Conservation (phyloP, 2,797 vertebrate genomes). For the Etheostoma nigrum region DNA sequence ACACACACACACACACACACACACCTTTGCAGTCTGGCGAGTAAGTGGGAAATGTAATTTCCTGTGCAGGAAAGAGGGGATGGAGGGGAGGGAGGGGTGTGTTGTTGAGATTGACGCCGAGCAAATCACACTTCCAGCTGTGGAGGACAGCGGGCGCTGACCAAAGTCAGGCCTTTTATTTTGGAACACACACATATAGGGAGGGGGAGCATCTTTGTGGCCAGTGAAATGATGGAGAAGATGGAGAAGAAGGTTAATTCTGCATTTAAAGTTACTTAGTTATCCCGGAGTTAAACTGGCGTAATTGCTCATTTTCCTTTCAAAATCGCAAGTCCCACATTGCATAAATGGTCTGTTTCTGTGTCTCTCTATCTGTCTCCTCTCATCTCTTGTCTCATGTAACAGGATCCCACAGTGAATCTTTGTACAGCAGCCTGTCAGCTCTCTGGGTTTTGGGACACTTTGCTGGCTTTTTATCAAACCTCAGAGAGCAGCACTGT, state of each 20-base stretch:
- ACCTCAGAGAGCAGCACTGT: constrained; percentile 22
- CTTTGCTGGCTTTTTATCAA: constrained; percentile 52
- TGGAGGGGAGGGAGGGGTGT: constrained; percentile 27
- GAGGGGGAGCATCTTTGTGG: neutral
- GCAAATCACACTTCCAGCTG: constrained; percentile 81
- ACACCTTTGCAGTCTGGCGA: constrained; percentile 42
- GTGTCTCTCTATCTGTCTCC: constrained; percentile 11
- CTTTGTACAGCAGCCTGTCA: constrained; percentile 42
- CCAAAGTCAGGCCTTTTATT: constrained; percentile 59
- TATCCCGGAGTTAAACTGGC: neutral
- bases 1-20: constrained; percentile 35
- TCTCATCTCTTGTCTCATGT: constrained; percentile 30
- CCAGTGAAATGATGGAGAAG: neutral
- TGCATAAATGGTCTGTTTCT: constrained; percentile 4
- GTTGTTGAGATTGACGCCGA: constrained; percentile 63
- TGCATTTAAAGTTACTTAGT: neutral
- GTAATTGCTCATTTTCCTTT: neutral
- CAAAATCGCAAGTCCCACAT: neutral
- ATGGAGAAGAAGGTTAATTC: neutral
- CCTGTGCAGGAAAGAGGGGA: constrained; percentile 62
- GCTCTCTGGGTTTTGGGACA: constrained; percentile 25
- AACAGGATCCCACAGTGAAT: constrained; percentile 56
- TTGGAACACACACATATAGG: constrained; percentile 52
- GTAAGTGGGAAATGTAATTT: constrained; percentile 75
- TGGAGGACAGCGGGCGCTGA: constrained; percentile 58